Evolutionary conservation across 2,113 vertebrate genomes (phyloP).

Genomic region (Calyptomena viridis): DNA sequence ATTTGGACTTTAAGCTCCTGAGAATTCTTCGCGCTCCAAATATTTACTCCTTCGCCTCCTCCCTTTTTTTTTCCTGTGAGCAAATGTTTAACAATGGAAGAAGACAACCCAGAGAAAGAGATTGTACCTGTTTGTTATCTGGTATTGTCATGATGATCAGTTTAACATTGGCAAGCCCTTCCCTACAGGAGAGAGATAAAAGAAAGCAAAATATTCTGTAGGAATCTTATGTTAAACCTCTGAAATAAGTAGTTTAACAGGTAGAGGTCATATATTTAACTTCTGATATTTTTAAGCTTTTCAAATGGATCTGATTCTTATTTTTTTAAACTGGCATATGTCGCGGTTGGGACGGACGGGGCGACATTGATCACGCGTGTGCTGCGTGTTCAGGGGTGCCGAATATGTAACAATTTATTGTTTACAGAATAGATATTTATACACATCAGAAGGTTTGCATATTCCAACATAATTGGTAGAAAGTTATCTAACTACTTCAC

Average conservation of each 20-base stretch:
- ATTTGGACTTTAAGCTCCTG: background rate
- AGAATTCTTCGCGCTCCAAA: background rate
- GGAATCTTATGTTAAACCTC: background rate
- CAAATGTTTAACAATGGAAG: background rate
- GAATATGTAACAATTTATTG: no score
- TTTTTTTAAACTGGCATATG: background rate
- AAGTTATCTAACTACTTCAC: no score
- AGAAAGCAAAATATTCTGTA: background rate
- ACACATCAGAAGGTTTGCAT: no score
- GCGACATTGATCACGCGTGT: no score
- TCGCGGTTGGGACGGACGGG: no score
- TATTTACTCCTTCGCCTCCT: background rate
- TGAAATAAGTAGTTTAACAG: background rate
- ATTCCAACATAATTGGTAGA: no score
- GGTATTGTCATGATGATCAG: slow-evolving; percentile 83
- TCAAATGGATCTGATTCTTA: background rate
- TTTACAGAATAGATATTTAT: no score
- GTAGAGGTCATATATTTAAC: background rate
- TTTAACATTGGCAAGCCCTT: slow-evolving; percentile 83
- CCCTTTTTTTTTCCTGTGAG: background rate
- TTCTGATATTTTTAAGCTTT: background rate
- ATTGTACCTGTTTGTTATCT: no score
- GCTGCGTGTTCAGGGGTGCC: no score
- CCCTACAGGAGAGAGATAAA: slow-evolving; percentile 65
- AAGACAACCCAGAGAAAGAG: background rate